A percentile compares a stretch with the other conserved stretches of the same genome.
Evolutionary conservation across 2,113 vertebrate genomes (phyloP).

Genomic region (Gobio gobio): DNA sequence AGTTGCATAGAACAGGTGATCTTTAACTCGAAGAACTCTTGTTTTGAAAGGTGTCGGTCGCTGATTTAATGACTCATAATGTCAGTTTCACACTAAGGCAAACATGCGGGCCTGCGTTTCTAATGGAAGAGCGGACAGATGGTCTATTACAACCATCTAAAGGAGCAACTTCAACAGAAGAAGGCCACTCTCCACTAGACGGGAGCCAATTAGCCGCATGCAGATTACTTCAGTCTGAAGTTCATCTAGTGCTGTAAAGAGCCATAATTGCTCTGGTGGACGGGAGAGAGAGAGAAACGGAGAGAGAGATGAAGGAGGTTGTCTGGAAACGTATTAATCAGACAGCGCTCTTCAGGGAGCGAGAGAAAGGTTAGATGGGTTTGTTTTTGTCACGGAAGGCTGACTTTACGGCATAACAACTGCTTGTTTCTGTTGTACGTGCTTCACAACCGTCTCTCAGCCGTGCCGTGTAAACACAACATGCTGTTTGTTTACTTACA

Average conservation of each 20-base stretch:
- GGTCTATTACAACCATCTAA: constrained; percentile 38
- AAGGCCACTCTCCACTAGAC: constrained; percentile 45
- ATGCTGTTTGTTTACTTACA: constrained; percentile 38
- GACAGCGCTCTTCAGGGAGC: constrained; percentile 23
- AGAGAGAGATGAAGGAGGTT: constrained; percentile 52
- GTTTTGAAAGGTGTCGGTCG: constrained; percentile 6
- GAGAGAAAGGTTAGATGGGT: constrained; percentile 22
- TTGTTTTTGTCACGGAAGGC: constrained; percentile 39
- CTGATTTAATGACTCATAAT: constrained; percentile 26
- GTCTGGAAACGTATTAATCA: constrained; percentile 41
- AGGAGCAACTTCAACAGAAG: constrained; percentile 41
- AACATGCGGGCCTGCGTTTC: neutral
- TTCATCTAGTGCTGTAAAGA: constrained; percentile 63
- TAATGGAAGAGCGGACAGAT: constrained; percentile 28
- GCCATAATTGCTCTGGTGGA: constrained; percentile 60
- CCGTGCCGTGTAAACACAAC: constrained; percentile 6
- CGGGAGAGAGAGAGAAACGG: constrained; percentile 48
- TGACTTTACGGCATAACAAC: constrained; percentile 31
- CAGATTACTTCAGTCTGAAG: constrained; percentile 47
- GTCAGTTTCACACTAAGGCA: constrained; percentile 18
- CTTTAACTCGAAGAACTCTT: neutral
- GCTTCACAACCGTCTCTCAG: constrained; percentile 10
- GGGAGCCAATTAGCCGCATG: constrained; percentile 61
- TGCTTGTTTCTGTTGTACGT: constrained; percentile 31
- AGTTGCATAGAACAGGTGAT: neutral